phyloP scores from a whole-genome alignment of 2,797 vertebrate species.

The Poeciliopsis turneri region DNA sequence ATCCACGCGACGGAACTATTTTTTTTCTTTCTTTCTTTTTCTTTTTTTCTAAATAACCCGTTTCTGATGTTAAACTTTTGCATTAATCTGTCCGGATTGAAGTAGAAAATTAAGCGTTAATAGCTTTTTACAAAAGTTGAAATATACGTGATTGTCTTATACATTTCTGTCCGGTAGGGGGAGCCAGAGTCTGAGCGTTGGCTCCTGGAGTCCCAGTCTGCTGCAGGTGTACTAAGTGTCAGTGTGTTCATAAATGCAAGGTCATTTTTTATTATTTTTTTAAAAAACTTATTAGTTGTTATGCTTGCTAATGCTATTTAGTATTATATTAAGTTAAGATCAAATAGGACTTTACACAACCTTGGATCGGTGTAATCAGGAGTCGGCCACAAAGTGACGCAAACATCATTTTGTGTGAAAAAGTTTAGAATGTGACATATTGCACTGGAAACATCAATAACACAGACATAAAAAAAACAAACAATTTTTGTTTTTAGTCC shows the following conservation, averaged over 20 bases:
- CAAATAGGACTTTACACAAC: conserved; percentile 8
- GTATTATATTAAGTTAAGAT: not conserved
- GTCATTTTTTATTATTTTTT: conserved; percentile 6
- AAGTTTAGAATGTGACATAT: not conserved
- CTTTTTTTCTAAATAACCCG: too few species aligned
- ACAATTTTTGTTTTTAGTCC: not conserved
- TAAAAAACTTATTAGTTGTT: not conserved
- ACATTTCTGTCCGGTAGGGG: conserved; percentile 67
- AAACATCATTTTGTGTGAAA: not conserved
- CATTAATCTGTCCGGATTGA: not conserved
- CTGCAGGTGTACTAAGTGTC: conserved; percentile 11
- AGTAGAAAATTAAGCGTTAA: not conserved
- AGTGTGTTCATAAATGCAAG: conserved; percentile 6
- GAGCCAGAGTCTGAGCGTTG: conserved; percentile 69
- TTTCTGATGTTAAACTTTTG: not conserved
- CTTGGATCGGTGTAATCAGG: not conserved
- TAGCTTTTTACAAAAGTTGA: not conserved
- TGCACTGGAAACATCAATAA: not conserved
- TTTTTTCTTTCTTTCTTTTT: not conserved
- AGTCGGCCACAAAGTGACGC: conserved; percentile 6
- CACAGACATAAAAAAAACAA: not conserved
- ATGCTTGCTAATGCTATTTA: not conserved
- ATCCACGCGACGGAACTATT: not conserved
- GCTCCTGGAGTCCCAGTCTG: conserved; percentile 5
- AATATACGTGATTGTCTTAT: not conserved